Evolutionary conservation across 2,888 invertebrate species (phyloP).

Genomic region (Cerceris rybyensis): DNA sequence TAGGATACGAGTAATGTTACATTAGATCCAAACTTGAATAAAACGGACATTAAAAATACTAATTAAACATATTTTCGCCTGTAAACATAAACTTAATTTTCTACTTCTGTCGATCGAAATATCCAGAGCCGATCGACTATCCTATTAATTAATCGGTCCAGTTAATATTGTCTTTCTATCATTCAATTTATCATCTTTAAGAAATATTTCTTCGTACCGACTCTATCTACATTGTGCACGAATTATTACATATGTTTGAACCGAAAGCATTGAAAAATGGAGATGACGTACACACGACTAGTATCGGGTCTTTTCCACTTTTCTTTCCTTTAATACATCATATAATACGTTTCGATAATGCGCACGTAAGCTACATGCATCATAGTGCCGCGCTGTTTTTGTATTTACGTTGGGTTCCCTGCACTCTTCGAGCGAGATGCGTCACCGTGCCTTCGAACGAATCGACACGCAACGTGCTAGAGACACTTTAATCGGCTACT

Average conservation of each 20-base stretch:
- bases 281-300: neutral
- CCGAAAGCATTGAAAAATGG: neutral
- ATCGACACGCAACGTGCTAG: slow-evolving; percentile 16
- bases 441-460: slow-evolving; percentile 20
- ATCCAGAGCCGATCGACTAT: too few species aligned
- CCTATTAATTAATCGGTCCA: too few species aligned
- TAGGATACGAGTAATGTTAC: neutral
- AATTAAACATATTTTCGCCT: too few species aligned
- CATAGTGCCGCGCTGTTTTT: slow-evolving; percentile 2
- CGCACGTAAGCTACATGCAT: neutral
- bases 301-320: neutral
- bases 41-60: neutral
- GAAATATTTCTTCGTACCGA: too few species aligned
- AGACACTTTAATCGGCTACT: slow-evolving; percentile 34
- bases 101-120: too few species aligned
- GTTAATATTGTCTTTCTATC: too few species aligned
- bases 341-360: neutral
- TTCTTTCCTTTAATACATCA: neutral
- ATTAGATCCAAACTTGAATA: neutral
- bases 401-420: slow-evolving; percentile 23
- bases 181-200: too few species aligned
- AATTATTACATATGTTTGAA: too few species aligned
- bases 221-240: too few species aligned
- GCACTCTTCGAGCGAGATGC: slow-evolving; percentile 16
- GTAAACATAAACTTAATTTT: too few species aligned